Evolutionary conservation across 1,140 invertebrate species (phyloP).

Genomic region (Chionoecetes opilio): DNA sequence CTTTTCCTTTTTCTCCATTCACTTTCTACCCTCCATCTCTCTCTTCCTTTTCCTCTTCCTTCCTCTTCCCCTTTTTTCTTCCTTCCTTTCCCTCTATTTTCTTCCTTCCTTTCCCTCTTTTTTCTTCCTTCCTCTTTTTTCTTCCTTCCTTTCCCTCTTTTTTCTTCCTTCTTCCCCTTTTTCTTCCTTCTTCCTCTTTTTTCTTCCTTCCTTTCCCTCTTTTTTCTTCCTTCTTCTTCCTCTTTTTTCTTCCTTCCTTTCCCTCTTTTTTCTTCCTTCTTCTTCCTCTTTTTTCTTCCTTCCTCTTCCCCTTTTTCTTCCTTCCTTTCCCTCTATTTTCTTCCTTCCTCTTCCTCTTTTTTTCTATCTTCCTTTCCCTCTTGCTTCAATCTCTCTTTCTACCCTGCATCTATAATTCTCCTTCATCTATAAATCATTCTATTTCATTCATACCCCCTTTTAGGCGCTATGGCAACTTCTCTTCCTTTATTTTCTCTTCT

Average conservation of each 20-base stretch:
- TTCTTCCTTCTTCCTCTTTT: constrained; percentile 14
- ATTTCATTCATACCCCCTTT: too few relatives aligned
- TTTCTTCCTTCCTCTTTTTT: background rate
- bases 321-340: too few relatives aligned
- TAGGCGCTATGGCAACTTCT: too few relatives aligned
- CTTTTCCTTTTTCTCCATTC: background rate
- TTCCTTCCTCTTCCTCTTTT: too few relatives aligned
- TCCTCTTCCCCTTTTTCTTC: background rate
- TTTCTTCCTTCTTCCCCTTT: constrained; percentile 20
- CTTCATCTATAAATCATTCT: too few relatives aligned
- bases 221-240: background rate
- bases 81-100: background rate
- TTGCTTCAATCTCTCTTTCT: too few relatives aligned
- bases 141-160: background rate
- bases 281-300: background rate
- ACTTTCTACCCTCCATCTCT: background rate
- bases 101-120: background rate
- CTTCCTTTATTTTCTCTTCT: too few relatives aligned
- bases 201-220: background rate
- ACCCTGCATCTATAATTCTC: too few relatives aligned
- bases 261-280: background rate
- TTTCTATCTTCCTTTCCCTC: too few relatives aligned
- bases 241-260: background rate
- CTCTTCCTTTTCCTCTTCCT: background rate
- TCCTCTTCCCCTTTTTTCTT: background rate